phyloP scores from a whole-genome alignment of 2,797 vertebrate genomes.

The Pogonophryne albipinna region DNA sequence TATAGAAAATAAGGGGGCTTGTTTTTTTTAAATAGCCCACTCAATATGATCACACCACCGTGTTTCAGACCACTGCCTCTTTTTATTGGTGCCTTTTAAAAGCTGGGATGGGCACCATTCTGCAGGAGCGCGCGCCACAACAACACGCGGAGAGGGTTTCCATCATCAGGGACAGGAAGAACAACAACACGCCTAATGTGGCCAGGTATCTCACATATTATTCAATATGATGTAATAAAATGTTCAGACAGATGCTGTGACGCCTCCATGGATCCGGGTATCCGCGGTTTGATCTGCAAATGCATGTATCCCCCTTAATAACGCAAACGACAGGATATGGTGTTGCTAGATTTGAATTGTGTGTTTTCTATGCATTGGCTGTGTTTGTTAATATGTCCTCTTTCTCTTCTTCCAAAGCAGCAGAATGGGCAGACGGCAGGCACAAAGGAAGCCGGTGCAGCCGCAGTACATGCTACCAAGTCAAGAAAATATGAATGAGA shows the following conservation, averaged over 20 bases:
- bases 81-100: conserved; percentile 46
- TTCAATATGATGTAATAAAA: fast-evolving
- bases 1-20: not conserved
- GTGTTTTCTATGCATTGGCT: not conserved
- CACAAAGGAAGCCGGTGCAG: conserved; percentile 62
- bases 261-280: not conserved
- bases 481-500: conserved; percentile 57
- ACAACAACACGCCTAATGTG: conserved; percentile 48
- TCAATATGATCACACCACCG: not conserved
- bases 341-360: too few species aligned
- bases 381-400: conserved; percentile 4
- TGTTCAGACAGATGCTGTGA: not conserved
- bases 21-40: not conserved
- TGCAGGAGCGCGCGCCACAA: conserved; percentile 64
- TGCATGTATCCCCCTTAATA: not conserved
- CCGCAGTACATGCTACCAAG: conserved; percentile 32
- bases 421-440: conserved; percentile 67
- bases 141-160: conserved; percentile 42
- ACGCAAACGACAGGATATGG: not conserved
- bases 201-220: conserved; percentile 54
- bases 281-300: not conserved
- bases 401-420: conserved; percentile 34
- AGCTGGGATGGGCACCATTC: conserved; percentile 76
- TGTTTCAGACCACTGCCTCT: conserved; percentile 22
- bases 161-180: conserved; percentile 54